Conservation (phyloP, 2,113 vertebrate species). For the Triplophysa siluroides region DNA sequence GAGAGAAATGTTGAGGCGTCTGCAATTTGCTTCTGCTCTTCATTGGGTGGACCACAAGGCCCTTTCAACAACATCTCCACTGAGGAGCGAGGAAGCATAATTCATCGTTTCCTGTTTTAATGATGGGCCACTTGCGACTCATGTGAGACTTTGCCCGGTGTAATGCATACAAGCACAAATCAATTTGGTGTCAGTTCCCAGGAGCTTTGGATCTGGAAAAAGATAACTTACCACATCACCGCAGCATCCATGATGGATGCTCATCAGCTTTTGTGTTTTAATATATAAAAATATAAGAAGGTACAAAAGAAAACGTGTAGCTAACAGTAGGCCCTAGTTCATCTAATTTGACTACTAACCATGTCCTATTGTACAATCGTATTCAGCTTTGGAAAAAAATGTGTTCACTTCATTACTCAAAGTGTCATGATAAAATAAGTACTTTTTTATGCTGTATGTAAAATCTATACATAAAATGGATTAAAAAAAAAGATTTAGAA, state of each 20-base stretch:
- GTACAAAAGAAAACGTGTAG: background rate
- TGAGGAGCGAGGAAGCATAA: slow-evolving; percentile 53
- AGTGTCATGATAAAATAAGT: too few relatives aligned
- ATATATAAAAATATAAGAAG: background rate
- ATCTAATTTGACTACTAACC: too few relatives aligned
- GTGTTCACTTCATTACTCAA: too few relatives aligned
- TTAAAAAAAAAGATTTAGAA: too few relatives aligned
- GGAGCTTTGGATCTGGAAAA: background rate
- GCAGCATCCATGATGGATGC: background rate
- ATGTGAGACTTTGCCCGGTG: slow-evolving; percentile 47
- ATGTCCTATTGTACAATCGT: too few relatives aligned
- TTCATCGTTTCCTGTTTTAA: slow-evolving; percentile 61
- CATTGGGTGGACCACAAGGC: slow-evolving; percentile 57
- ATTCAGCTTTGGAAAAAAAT: too few relatives aligned
- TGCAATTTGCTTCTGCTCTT: slow-evolving; percentile 50
- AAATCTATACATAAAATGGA: too few relatives aligned
- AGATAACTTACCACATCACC: background rate
- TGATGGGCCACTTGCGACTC: slow-evolving; percentile 62
- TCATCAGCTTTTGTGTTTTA: slow-evolving; percentile 2
- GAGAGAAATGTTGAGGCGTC: slow-evolving; percentile 62
- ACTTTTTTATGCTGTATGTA: too few relatives aligned
- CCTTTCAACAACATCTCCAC: slow-evolving; percentile 61
- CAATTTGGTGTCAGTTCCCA: slow-evolving; percentile 45
- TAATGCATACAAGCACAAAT: slow-evolving; percentile 61
- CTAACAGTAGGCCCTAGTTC: too few relatives aligned